Base-by-base conservation (phyloP, 2,113 vertebrate genomes). In the Hippocampus guttulatus region DNA sequence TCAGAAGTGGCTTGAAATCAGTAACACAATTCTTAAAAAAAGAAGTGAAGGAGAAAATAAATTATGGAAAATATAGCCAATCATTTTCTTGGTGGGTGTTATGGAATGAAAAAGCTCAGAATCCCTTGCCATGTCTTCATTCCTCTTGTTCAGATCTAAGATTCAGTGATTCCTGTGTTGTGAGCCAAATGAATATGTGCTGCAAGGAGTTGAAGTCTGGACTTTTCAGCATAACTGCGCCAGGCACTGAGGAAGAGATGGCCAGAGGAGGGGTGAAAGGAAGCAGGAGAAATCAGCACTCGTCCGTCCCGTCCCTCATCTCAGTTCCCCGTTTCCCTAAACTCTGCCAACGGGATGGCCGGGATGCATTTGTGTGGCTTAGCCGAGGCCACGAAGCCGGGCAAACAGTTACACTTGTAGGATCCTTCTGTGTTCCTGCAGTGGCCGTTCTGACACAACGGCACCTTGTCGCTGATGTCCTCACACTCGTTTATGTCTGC, bases 401-500 rank as follows among this genome's bases (percentile, higher is more conserved):
- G 92, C 73, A 87, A 84, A 75, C 96, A 98, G 30, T 77, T 93
- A 90, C 96, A 98, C 89, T 87, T 93, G 88, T 95, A 98, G 47
- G 96, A 97, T 25, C 96, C 96, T 79, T 98, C 96, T 0, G 93
- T 96, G 91, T 98, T 98, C 89, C 89, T 77, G 1, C 96, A 98
- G 77, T 85, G 90, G 45, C 94, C 94, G 0, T 95, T 94, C 77
- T 74, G 90, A 81, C 96, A 98, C 81, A 96, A 88, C 2, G 92
- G 90, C 43, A 92, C 92, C n/a, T 93, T 91, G 89, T 88, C 88
- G 14, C 92, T 83, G 89, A 95, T 92, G 88, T 95, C 95, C 41
- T 96, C 93, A 6, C 96, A 98, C 75, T 98, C 96, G 1, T 98
- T 94, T 81, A 98, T 93, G 82, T 98, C 96, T 98, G 88, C 47